phyloP scores from a whole-genome alignment of 2,888 invertebrate species.

The Rhamphomyia laevipes region DNA sequence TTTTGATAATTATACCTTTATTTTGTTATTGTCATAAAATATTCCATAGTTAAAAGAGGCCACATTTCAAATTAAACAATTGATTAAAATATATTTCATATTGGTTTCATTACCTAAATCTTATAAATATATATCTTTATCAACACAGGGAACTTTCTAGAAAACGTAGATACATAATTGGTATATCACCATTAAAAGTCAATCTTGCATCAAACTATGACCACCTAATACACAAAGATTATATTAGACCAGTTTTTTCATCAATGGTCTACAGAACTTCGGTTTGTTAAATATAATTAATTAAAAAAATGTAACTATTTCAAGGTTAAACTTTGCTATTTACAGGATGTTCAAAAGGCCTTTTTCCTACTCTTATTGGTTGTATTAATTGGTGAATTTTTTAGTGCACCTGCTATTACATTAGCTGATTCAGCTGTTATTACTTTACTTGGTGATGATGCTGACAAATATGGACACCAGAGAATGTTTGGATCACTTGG shows the following conservation, averaged over 20 bases:
- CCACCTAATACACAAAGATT: conserved; percentile 52
- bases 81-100: too few relatives aligned
- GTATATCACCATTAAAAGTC: conserved; percentile 60
- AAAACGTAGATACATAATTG: conserved; percentile 26
- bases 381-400: conserved; percentile 94
- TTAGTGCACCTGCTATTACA: conserved; percentile 91
- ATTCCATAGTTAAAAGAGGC: too few relatives aligned
- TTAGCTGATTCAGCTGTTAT: conserved; percentile 88
- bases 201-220: conserved; percentile 66
- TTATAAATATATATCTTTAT: too few relatives aligned
- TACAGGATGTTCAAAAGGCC: conserved; percentile 79
- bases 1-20: too few relatives aligned
- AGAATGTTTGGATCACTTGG: conserved; percentile 97
- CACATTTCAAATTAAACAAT: too few relatives aligned
- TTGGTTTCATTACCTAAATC: neutral
- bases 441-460: conserved; percentile 77
- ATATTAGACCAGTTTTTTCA: conserved; percentile 85
- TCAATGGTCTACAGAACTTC: conserved; percentile 79
- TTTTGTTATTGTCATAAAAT: too few relatives aligned
- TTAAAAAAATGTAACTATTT: neutral
- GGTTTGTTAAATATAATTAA: conserved; percentile 16
- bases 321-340: neutral
- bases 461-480: conserved; percentile 87
- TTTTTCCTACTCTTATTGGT: conserved; percentile 88
- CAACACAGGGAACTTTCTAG: conserved; percentile 12